Conservation (phyloP, 2,113 vertebrate species). For the Formicarius rufipectus region DNA sequence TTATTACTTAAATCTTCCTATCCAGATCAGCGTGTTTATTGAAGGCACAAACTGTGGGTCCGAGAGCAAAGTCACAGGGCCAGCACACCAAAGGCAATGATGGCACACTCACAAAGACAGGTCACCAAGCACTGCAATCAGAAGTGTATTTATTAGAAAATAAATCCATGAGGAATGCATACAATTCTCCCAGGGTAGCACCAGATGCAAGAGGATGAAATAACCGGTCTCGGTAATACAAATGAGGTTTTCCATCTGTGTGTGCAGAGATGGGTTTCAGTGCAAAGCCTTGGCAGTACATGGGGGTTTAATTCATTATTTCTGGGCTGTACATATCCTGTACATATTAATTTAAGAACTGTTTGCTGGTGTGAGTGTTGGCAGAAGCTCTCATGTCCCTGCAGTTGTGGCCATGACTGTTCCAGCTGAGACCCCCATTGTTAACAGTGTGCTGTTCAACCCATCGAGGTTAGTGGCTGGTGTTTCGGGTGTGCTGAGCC, state of each 20-base stretch:
- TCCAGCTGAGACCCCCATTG: not conserved
- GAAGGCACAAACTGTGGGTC: not conserved
- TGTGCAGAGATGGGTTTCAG: not conserved
- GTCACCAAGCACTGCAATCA: not conserved
- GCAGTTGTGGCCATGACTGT: not conserved
- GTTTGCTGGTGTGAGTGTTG: not conserved
- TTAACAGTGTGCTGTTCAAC: not conserved
- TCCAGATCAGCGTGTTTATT: not conserved
- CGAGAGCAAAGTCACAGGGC: not conserved
- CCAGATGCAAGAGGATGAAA: not conserved
- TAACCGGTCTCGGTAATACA: not conserved
- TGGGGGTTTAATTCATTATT: not conserved
- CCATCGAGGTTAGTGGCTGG: too few relatives aligned
- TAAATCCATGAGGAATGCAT: not conserved
- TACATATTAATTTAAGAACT: rapidly evolving
- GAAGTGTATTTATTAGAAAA: not conserved
- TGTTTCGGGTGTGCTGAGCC: too few relatives aligned
- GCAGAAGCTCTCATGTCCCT: rapidly evolving
- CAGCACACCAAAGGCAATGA: not conserved
- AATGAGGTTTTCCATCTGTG: not conserved
- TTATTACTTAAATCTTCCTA: not conserved
- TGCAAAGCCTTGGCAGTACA: not conserved
- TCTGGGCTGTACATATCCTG: not conserved
- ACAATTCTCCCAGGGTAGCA: not conserved
- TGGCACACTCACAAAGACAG: not conserved